These are phyloP conservation scores for Trachythela sp. DNA, from an alignment of 64 coral and sea anemone genomes.

Conservation along the genomic window DNA sequence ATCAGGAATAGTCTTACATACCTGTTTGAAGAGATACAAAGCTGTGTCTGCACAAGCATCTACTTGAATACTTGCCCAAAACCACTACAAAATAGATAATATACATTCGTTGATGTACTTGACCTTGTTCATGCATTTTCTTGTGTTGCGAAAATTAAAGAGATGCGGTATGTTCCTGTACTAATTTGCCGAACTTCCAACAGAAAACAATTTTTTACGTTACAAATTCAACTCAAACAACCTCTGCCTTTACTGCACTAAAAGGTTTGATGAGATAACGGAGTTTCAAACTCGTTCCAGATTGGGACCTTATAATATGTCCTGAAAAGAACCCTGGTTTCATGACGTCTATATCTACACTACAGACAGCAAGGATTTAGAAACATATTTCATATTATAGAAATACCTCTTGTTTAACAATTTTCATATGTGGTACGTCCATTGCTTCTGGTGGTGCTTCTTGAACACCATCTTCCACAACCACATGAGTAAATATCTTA, in stretches of 20 bases:
- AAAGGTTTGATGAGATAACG: too few species aligned
- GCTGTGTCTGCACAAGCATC: conserved; percentile 98
- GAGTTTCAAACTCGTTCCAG: too few species aligned
- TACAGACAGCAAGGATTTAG: too few species aligned
- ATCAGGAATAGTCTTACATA: conserved; percentile 22
- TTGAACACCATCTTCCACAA: conserved; percentile 77
- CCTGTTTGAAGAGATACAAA: conserved; percentile 77
- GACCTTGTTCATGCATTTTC: neutral
- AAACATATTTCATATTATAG: neutral
- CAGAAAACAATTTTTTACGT: too few species aligned
- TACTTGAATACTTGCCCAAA: conserved; percentile 99
- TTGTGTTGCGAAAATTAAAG: neutral
- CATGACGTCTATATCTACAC: neutral
- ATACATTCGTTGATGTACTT: neutral
- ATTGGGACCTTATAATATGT: too few species aligned
- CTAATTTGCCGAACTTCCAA: too few species aligned
- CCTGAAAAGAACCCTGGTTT: too few species aligned
- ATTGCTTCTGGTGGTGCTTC: conserved; percentile 58
- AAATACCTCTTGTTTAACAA: conserved; percentile 87
- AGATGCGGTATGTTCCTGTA: neutral
- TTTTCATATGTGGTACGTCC: conserved; percentile 37
- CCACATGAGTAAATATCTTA: conserved; percentile 73
- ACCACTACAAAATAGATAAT: conserved; percentile 64
- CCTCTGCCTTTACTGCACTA: too few species aligned
- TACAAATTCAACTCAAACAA: too few species aligned